A percentile compares a stretch with the other conserved stretches of the same genome.
Conservation (phyloP, 2,113 vertebrate species). For the Macquaria australasica region DNA sequence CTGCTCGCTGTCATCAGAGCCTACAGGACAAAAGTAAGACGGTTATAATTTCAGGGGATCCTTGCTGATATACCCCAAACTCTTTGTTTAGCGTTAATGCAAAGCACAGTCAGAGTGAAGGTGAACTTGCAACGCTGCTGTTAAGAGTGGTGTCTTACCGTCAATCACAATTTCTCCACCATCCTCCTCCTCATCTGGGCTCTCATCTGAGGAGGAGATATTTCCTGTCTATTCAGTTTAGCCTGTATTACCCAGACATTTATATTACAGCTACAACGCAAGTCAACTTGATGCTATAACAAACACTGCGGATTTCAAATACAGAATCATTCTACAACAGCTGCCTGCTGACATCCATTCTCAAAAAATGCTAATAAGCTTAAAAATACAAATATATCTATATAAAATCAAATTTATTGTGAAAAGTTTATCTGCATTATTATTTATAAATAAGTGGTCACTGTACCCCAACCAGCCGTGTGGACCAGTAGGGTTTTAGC, state of each 20-base stretch:
- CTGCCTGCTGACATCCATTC: not conserved
- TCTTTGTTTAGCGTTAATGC: not conserved
- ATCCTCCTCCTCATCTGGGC: slow-evolving; percentile 76
- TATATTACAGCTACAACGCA: slow-evolving; percentile 53
- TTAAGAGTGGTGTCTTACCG: slow-evolving; percentile 67
- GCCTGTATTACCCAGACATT: slow-evolving; percentile 55
- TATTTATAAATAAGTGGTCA: not conserved
- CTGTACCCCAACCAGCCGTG: not conserved
- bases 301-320: not conserved
- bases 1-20: slow-evolving; percentile 82
- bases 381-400: not conserved
- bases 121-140: no score
- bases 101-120: not conserved
- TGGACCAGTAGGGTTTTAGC: not conserved
- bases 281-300: not conserved
- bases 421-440: not conserved
- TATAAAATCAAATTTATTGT: not conserved
- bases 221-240: slow-evolving; percentile 69
- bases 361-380: not conserved
- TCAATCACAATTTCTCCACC: slow-evolving; percentile 81
- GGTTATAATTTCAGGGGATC: not conserved
- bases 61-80: not conserved
- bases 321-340: not conserved
- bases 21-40: slow-evolving; percentile 54
- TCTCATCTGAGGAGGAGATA: slow-evolving; percentile 79